Evolutionary conservation across 2,797 vertebrate genomes (phyloP), one percentile per base, ranked within the genome.

Genomic region (Bradypodion ventrale): DNA sequence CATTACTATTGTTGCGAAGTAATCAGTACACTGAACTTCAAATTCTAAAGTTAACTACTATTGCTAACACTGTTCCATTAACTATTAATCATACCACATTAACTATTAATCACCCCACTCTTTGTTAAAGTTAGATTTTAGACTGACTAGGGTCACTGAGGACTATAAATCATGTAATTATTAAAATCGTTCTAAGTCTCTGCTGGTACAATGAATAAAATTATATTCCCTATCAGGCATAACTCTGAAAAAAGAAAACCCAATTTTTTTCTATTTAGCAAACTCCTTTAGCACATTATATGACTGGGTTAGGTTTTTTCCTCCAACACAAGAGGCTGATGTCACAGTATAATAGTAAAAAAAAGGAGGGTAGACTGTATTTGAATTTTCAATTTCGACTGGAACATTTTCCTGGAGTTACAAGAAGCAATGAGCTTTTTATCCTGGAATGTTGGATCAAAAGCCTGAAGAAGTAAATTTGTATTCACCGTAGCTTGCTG

Each of bases 141-240:
- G 65, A 70, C n/a, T 85, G 78, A 76, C 37, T 52, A 62, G 42
- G 63, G 59, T 62, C 82, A 85, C 72, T 77, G 75, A 76, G 5
- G 65, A 63, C 73, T 70, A 77, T 85, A 77, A 85, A 82, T 85
- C 84, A 85, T 62, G 69, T 81, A 76, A 85, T 85, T 81, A 85
- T 76, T 76, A 81, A 81, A 81, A 32, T 52, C 52, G 85, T 70
- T 85, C 49, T 62, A 70, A 76, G 23, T 81, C 73, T 80, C 63
- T 85, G 56, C 40, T 77, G 37, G 32, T 62, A 56, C 52, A 52
- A 85, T 81, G 63, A 81, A 76, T 82, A 76, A 29, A 77, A 76
- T 76, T n/a, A 82, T 62, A 77, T 77, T 83, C 13, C 63, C 69
- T 77, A 35, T 69, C 16, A 25, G n/a, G 32, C 15, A 70, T 52